phyloP scores from a whole-genome alignment of 2,113 vertebrate species.

The Myiopsitta monachus region DNA sequence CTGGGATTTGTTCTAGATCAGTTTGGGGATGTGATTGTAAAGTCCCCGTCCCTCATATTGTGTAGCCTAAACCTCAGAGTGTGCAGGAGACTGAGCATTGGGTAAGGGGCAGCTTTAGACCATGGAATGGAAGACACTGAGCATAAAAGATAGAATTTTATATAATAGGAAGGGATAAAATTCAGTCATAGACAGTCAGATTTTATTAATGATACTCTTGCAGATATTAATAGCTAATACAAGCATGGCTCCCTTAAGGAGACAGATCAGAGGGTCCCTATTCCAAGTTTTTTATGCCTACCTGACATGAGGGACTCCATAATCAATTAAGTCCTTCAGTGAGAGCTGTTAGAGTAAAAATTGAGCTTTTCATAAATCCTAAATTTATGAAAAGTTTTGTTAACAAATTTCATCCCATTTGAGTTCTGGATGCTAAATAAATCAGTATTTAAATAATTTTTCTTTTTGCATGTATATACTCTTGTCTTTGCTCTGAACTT shows the following conservation, averaged over 20 bases:
- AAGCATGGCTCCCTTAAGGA: not conserved
- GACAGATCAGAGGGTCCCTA: not conserved
- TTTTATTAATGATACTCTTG: not conserved
- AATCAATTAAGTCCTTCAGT: not conserved
- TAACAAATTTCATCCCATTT: not conserved
- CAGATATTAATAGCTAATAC: not conserved
- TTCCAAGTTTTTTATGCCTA: not conserved
- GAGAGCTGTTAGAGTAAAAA: not conserved
- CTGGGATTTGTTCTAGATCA: not conserved
- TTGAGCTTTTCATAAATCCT: not conserved
- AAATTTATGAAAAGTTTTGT: not conserved
- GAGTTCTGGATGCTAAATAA: not conserved
- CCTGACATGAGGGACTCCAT: not conserved
- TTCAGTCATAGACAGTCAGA: not conserved
- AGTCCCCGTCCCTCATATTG: rapidly evolving
- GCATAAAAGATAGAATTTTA: not conserved
- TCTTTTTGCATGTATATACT: not conserved
- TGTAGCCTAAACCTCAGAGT: not conserved
- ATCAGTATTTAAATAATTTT: not conserved
- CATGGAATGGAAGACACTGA: not conserved
- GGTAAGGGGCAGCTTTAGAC: not conserved
- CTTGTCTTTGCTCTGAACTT: not conserved
- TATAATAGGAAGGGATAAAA: not conserved
- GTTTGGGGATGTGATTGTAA: not conserved
- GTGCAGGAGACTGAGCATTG: not conserved